Evolutionary conservation across 2,797 vertebrate genomes (phyloP), one percentile per base, ranked within the genome.

Genomic region (Okamejei kenojei): DNA sequence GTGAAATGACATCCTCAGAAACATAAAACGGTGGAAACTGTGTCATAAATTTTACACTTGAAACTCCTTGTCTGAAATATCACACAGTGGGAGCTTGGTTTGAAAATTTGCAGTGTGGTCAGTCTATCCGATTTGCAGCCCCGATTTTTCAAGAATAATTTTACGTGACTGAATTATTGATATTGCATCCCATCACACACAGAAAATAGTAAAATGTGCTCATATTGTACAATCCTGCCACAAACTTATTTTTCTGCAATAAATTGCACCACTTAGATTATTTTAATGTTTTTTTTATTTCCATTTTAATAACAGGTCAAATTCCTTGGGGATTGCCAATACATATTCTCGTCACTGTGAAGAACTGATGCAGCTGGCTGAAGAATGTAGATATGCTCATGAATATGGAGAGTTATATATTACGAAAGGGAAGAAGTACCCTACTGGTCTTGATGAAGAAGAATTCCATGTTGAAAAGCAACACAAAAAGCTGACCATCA

Each of bases 361-460:
- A 61, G 95, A 97, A 93, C 93, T 96, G 93, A 95, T 98, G 95
- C 95, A 95, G 88, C 94, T 98, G 94, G 97, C 98, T 71, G 94
- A 95, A 94, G 96, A 97, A 76, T 98, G 97, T 94, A 95, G 98
- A 93, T 96, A 95, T 21, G 95, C 95, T 58, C 98, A 99, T 93
- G 98, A 99, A 94, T 95, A 95, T 0, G 95, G 96, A 9, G 95
- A 97, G 93, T 93, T 95, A 71, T 76, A 93, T 15, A 32, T 95
- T 93, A 93, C 90, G 73, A 94, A 95, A 94, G 81, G 94, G 94
- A 93, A 88, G 94, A 94, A 94, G 93, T 94, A 95, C 21, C 93
- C 93, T 93, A 91, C 94, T 93, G 94, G 91, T 93, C 26, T 79
- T 93, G 93, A 93, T 79, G 93, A 90, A 35, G 93, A 93, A 94